Percentiles rank a stretch among this genome's conserved stretches.
Conservation (phyloP, 92 coral and sea anemone species). For the Palythoa grandis region DNA sequence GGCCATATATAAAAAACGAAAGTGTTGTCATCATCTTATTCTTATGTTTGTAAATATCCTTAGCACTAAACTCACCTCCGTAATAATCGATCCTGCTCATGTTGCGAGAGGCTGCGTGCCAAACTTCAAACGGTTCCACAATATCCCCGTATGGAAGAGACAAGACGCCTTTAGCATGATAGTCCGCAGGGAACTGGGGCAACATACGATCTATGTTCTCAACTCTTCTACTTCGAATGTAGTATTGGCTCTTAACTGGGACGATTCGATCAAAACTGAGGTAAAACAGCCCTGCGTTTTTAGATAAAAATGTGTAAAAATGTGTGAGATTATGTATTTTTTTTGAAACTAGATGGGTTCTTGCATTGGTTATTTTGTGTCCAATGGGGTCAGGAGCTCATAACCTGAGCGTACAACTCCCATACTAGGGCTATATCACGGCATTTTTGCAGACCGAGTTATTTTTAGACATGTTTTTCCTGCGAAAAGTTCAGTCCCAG, state of each 20-base stretch:
- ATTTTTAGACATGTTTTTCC: no score
- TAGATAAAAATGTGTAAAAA: no score
- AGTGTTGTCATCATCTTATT: no score
- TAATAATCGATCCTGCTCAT: slow-evolving; percentile 99
- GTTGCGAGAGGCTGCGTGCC: slow-evolving; percentile 86
- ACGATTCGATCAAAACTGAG: slow-evolving; percentile 3
- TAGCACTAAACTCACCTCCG: slow-evolving; percentile 64
- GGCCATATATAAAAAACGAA: no score
- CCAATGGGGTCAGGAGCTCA: no score
- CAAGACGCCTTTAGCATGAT: slow-evolving; percentile 87
- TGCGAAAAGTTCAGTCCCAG: no score
- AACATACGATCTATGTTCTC: slow-evolving; percentile 2
- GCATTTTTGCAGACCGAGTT: no score
- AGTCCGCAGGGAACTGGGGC: slow-evolving; percentile 82
- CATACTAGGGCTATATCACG: no score
- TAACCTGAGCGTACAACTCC: no score
- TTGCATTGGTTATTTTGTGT: no score
- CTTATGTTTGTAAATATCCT: background rate
- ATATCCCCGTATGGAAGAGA: slow-evolving; percentile 99
- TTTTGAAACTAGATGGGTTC: no score
- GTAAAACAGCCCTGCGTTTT: slow-evolving; percentile 21
- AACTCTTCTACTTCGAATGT: slow-evolving; percentile 4
- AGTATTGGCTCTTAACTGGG: background rate
- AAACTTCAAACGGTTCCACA: slow-evolving; percentile 97
- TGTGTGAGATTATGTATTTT: no score